These are phyloP conservation scores for Mechanitis mazaeus DNA, from an alignment of 2,888 invertebrate species.

Conservation along the genomic window DNA sequence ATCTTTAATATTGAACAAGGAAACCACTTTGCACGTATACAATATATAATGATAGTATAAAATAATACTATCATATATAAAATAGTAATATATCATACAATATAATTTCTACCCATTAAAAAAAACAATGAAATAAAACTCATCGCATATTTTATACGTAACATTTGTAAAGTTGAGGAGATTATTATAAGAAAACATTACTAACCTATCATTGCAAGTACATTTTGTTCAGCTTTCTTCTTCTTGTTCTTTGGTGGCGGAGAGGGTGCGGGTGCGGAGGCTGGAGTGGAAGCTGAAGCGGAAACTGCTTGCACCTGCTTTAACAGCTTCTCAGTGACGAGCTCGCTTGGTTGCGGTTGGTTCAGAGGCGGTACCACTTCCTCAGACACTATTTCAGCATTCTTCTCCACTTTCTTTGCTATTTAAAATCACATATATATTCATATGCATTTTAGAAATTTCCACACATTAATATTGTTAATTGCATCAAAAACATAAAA, in stretches of 20 bases:
- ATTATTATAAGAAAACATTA: conserved; percentile 12
- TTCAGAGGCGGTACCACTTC: conserved; percentile 62
- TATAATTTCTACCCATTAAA: too few species aligned
- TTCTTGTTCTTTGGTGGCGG: conserved; percentile 60
- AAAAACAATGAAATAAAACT: too few species aligned
- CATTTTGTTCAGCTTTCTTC: conserved; percentile 63
- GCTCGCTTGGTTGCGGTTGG: conserved; percentile 61
- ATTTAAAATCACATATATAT: not conserved
- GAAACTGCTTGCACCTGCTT: conserved; percentile 50
- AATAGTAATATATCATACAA: too few species aligned
- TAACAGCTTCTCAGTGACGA: conserved; percentile 66
- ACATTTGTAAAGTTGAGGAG: too few species aligned
- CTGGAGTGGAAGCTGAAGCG: conserved; percentile 33
- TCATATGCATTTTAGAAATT: too few species aligned
- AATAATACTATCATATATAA: too few species aligned
- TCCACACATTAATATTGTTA: not conserved
- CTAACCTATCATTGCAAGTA: conserved; percentile 64
- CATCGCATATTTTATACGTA: too few species aligned
- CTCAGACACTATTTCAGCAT: conserved; percentile 43
- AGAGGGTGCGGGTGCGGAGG: conserved; percentile 36
- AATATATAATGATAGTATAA: too few species aligned
- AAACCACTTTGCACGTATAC: too few species aligned
- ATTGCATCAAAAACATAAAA: too few species aligned
- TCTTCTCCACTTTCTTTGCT: conserved; percentile 64
- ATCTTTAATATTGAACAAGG: too few species aligned